A percentile compares a stretch with the other conserved stretches of the same genome.
Conservation (phyloP, 1,140 invertebrate genomes). For the Dryas iulia region DNA sequence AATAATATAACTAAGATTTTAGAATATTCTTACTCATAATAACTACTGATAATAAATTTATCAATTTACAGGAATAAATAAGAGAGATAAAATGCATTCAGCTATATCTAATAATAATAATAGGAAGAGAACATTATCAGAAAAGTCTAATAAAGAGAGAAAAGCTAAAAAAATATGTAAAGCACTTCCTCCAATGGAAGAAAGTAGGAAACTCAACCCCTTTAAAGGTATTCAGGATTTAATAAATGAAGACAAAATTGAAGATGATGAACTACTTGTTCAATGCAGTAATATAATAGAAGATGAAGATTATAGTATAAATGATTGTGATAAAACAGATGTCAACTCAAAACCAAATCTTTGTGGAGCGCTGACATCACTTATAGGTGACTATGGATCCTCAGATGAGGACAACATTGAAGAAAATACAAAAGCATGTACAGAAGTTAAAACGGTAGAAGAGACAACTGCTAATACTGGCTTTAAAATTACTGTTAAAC, state of each 20-base stretch:
- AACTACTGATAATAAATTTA: no score
- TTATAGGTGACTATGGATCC: slow-evolving; percentile 80
- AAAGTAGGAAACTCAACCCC: slow-evolving; percentile 47
- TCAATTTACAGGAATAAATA: not conserved
- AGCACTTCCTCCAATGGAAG: slow-evolving; percentile 32
- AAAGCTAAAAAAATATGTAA: slow-evolving; percentile 35
- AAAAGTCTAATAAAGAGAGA: slow-evolving; percentile 8
- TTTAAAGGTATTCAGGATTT: slow-evolving; percentile 61
- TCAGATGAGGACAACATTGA: slow-evolving; percentile 71
- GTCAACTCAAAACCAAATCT: slow-evolving; percentile 42
- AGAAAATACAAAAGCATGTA: slow-evolving; percentile 16
- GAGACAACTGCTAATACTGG: not conserved
- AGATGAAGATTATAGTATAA: slow-evolving; percentile 52
- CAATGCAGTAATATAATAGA: slow-evolving; percentile 44
- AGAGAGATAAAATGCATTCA: not conserved
- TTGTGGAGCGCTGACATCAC: slow-evolving; percentile 77
- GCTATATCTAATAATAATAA: not conserved
- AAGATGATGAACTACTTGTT: slow-evolving; percentile 36
- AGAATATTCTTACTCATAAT: no score
- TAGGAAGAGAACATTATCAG: slow-evolving; percentile 12
- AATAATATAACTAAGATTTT: no score
- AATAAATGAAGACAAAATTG: slow-evolving; percentile 35
- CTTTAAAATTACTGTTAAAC: not conserved
- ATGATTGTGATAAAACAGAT: slow-evolving; percentile 20
- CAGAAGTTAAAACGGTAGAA: not conserved